Evolutionary conservation across 2,888 invertebrate species (phyloP).

Genomic region (Eustalomyia histrio): DNA sequence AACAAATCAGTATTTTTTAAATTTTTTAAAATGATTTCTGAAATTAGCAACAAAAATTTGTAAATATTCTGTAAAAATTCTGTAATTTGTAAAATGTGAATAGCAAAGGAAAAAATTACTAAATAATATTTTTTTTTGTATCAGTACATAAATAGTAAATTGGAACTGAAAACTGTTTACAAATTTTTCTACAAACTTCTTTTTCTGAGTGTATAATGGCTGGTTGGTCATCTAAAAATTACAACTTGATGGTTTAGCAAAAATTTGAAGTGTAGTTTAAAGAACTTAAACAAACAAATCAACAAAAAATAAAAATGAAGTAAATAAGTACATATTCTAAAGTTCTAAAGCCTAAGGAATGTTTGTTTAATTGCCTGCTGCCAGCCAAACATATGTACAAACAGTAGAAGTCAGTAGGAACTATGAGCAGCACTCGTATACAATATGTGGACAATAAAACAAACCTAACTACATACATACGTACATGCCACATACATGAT

Average conservation of each 20-base stretch:
- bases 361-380: slow-evolving; percentile 59
- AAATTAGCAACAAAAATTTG: too few species aligned
- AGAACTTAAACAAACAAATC: slow-evolving; percentile 54
- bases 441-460: neutral
- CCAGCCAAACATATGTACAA: slow-evolving; percentile 32
- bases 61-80: too few species aligned
- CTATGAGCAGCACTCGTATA: neutral
- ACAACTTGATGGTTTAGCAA: slow-evolving; percentile 57
- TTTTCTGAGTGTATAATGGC: too few species aligned
- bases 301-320: slow-evolving; percentile 22
- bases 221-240: slow-evolving; percentile 47
- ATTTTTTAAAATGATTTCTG: too few species aligned
- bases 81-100: too few species aligned
- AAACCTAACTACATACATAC: neutral
- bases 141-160: too few species aligned
- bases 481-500: neutral
- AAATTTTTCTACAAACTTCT: too few species aligned
- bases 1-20: too few species aligned
- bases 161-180: too few species aligned
- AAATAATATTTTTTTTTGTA: too few species aligned
- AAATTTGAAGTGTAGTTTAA: slow-evolving; percentile 54
- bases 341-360: slow-evolving; percentile 55
- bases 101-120: too few species aligned
- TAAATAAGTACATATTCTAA: slow-evolving; percentile 30
- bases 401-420: neutral